Conservation (phyloP, 53 echinoderm and acorn worm species). For the Mesocentrotus franciscanus region DNA sequence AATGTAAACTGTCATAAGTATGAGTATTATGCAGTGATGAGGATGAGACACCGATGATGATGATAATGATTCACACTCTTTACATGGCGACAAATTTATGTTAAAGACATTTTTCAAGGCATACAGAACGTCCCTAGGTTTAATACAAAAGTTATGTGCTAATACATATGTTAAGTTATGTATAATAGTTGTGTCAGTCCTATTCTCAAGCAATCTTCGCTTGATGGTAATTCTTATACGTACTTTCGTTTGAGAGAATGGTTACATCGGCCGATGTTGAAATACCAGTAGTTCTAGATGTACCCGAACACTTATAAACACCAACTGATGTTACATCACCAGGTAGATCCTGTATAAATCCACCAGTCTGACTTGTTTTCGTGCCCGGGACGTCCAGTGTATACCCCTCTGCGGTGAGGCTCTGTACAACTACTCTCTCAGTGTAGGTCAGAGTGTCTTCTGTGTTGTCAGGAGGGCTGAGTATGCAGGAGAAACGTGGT, state of each 20-base stretch:
- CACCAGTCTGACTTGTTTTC: background rate
- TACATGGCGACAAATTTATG: too few species aligned
- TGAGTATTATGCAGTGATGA: too few species aligned
- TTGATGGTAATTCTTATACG: background rate
- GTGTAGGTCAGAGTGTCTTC: background rate
- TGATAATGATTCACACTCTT: too few species aligned
- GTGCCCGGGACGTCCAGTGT: background rate
- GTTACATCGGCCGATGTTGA: slow-evolving; percentile 16
- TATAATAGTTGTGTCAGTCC: too few species aligned
- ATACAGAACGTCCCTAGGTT: too few species aligned
- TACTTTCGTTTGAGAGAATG: background rate
- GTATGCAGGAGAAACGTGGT: background rate
- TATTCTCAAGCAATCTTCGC: background rate
- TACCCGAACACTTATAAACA: background rate
- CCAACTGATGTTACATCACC: background rate
- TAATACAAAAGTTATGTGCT: too few species aligned
- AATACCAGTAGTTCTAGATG: background rate
- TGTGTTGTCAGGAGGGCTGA: background rate
- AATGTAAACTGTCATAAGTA: too few species aligned
- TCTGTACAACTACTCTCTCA: background rate
- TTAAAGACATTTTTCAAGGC: background rate
- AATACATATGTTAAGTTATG: too few species aligned
- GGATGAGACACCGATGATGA: too few species aligned
- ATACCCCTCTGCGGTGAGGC: background rate
- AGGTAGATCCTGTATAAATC: background rate